Base-by-base conservation (phyloP, 2,113 vertebrate genomes). In the Dinomys branickii region DNA sequence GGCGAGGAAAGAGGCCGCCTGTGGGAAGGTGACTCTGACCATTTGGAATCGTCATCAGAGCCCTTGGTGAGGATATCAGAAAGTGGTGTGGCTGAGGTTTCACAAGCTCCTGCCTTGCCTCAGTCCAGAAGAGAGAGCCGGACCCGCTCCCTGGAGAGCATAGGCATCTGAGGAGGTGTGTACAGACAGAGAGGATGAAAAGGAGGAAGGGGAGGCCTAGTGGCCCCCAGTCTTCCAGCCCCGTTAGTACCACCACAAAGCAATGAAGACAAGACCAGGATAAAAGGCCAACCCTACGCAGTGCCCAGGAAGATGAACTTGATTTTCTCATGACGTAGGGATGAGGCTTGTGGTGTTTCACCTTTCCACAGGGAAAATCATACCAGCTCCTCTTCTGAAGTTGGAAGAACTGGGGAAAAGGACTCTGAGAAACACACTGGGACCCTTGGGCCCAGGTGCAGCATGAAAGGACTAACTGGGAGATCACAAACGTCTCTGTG, bases 21-120 rank as follows among this genome's bases (percentile, higher is more conserved):
- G 7, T 54, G 35, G 77, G 69, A 88, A 41, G 67, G 92, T 16
- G 61, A 92, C 17, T 26, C 47, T 13, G 6, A 44, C 47, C 22
- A 69, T 65, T 54, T 86, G 24, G 59, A 91, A 47, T 91, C 80
- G 30, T 93, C 58, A 78, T 77, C 67, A 91, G 73, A 89, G 10
- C 24, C 80, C 78, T n/a, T 73, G 44, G 59, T 75, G 28, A 20
- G 8, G 38, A 82, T 58, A 81, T 59, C 20, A 88, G 50, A 82
- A 67, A 86, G 26, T 85, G 69, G 75, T 1, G 17, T 50, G 44
- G 19, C n/a, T 38, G 13, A 56, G 11, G 24, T 90, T 92, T 90
- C 22, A 81, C 47, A 85, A 77, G 63, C 41, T 61, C 56, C 50
- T 81, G 5, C 35, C 50, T 17, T 44, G 5, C 41, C 35, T 44